These are phyloP conservation scores for Drosophila ananassae DNA, from an alignment of 1,140 invertebrate species.

Conservation along the genomic window DNA sequence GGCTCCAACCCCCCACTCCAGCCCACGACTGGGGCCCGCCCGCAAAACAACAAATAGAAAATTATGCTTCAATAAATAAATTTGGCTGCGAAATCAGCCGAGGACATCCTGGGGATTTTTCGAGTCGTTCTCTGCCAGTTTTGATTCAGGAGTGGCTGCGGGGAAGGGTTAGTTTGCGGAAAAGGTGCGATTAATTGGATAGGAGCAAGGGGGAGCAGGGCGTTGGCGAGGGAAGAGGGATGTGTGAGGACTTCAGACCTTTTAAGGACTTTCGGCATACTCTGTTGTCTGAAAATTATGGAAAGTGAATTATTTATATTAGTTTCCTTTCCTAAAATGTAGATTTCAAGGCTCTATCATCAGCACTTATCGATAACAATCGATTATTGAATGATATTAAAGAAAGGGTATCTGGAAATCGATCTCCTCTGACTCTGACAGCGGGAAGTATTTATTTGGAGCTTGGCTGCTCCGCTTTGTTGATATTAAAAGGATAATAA, in stretches of 20 bases:
- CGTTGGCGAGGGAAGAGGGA: no score
- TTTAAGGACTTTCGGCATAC: no score
- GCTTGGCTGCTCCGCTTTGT: slow-evolving; percentile 44
- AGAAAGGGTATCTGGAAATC: no score
- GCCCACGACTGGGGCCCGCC: background rate
- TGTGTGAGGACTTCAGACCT: no score
- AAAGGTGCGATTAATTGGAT: slow-evolving; percentile 83
- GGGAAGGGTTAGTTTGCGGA: slow-evolving; percentile 33
- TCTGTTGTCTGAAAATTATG: no score
- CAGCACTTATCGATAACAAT: no score
- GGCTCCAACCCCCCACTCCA: background rate
- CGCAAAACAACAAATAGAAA: slow-evolving; percentile 69
- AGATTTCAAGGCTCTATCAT: no score
- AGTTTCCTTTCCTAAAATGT: no score
- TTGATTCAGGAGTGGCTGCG: slow-evolving; percentile 45
- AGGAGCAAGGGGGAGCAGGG: slow-evolving; percentile 13
- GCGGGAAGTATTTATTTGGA: no score
- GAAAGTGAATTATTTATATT: no score
- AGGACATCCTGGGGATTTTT: slow-evolving; percentile 44
- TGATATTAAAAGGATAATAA: slow-evolving; percentile 82
- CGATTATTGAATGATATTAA: no score
- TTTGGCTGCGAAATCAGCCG: slow-evolving; percentile 45
- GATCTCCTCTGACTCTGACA: no score
- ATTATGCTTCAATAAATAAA: slow-evolving; percentile 81
- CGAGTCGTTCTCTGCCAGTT: slow-evolving; percentile 57